phyloP scores from a whole-genome alignment of 2,113 vertebrate species.

The Grus americana region DNA sequence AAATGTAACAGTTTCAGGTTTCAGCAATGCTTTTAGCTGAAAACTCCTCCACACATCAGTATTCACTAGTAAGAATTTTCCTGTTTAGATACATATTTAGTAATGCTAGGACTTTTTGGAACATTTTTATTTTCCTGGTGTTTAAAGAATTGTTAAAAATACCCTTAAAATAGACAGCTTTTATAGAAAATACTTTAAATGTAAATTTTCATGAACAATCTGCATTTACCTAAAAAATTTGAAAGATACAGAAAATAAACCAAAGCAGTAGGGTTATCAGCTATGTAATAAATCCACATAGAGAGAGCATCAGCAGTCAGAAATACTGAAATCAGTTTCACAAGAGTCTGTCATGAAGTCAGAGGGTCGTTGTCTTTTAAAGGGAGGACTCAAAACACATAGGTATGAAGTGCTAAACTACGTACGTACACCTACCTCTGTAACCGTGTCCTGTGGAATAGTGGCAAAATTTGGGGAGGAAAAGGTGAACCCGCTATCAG shows the following conservation, averaged over 20 bases:
- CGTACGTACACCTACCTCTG: conserved; percentile 75
- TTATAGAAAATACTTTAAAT: neutral
- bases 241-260: neutral
- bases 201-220: neutral
- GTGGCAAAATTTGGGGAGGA: conserved; percentile 98
- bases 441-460: conserved; percentile 92
- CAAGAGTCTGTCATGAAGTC: neutral
- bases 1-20: neutral
- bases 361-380: neutral
- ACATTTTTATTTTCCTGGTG: neutral
- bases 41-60: neutral
- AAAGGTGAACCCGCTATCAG: conserved; percentile 97
- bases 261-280: neutral
- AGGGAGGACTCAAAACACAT: neutral
- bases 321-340: neutral
- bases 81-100: neutral
- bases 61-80: neutral
- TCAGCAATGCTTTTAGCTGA: neutral
- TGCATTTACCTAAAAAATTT: neutral
- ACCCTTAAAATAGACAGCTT: neutral
- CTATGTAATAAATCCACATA: neutral
- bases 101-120: neutral
- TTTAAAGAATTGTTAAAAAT: neutral
- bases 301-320: neutral
- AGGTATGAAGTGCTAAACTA: neutral